Base-by-base conservation (phyloP, 2,113 vertebrate species). In the Emydocephalus ijimae region DNA sequence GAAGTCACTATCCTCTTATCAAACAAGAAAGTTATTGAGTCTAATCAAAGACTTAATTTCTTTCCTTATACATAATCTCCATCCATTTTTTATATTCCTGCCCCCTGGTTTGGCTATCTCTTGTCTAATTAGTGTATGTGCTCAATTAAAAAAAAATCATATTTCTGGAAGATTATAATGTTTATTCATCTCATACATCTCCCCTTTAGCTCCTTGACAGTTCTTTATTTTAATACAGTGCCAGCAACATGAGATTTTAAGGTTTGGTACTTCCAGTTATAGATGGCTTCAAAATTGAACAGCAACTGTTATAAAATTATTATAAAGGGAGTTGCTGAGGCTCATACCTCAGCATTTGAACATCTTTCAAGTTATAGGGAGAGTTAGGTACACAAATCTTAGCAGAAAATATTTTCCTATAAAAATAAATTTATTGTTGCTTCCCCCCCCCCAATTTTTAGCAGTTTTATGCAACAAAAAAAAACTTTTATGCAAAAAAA, bases 131-230 rank as follows among this genome's bases (percentile, higher is more conserved):
- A 54, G 34, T 34, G 52, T 20, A 89, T 92, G 81, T 89, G 64
- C 87, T 92, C 34, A 89, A 89, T 92, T 7, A 85, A 92, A 85
- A 92, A 85, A 92, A 57, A 92, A 57, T 89, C 54, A 48, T 89
- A 81, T 56, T 92, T 89, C 61, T 92, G 74, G 52, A 15, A 81
- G 50, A 92, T 56, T 39, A 57, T n/a, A 56, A 89, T 74, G 50
- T 56, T 34, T 26, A 89, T 85, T 92, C 64, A 57, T 89, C 89
- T 89, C 39, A 92, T 92, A 88, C 39, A 48, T 59, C 61, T 56
- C 45, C 52, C 85, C 61, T 89, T 92, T 92, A 92, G 61, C 52
- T 89, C 61, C 26, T 81, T 85, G 50, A 56, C 15, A 85, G 61
- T 26, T 89, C 10, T 85, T 56, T 57, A 89, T 89, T 92, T 92